Percentiles rank a stretch among this genome's conserved stretches.
Conservation (phyloP, 2,797 vertebrate genomes). For the Esox lucius region DNA sequence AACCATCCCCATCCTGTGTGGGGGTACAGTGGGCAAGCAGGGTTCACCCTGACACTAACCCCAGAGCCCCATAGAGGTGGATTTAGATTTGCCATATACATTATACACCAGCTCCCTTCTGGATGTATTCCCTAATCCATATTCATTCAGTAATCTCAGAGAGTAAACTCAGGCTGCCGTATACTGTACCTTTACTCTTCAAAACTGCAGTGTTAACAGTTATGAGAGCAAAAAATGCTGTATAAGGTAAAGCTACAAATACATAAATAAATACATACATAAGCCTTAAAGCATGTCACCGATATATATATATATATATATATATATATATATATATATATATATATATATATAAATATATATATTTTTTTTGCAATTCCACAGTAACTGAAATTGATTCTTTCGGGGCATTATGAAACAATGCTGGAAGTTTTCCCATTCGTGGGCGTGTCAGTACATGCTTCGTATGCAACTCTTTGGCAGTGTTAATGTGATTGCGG, state of each 20-base stretch:
- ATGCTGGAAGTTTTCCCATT: constrained; percentile 49
- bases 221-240: constrained; percentile 56
- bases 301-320: too few species aligned
- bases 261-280: constrained; percentile 69
- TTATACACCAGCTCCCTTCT: constrained; percentile 36
- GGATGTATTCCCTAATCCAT: constrained; percentile 52
- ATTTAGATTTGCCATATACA: constrained; percentile 50
- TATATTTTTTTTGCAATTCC: constrained; percentile 50
- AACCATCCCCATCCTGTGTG: constrained; percentile 48
- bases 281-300: constrained; percentile 62
- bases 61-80: constrained; percentile 38
- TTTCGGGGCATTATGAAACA: constrained; percentile 42
- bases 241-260: constrained; percentile 66
- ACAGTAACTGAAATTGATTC: constrained; percentile 57
- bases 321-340: too few species aligned
- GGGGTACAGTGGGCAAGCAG: constrained; percentile 48
- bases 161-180: neutral
- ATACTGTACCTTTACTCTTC: constrained; percentile 45
- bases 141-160: constrained; percentile 50
- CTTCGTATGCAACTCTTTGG: constrained; percentile 57
- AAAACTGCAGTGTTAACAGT: constrained; percentile 71
- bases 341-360: too few species aligned
- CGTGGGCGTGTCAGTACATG: constrained; percentile 46
- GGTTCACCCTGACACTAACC: constrained; percentile 39
- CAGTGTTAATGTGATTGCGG: constrained; percentile 64